A percentile compares a stretch with the other conserved stretches of the same genome.
Evolutionary conservation across 2,888 invertebrate species (phyloP).

Genomic region (Drosophila koepferae): DNA sequence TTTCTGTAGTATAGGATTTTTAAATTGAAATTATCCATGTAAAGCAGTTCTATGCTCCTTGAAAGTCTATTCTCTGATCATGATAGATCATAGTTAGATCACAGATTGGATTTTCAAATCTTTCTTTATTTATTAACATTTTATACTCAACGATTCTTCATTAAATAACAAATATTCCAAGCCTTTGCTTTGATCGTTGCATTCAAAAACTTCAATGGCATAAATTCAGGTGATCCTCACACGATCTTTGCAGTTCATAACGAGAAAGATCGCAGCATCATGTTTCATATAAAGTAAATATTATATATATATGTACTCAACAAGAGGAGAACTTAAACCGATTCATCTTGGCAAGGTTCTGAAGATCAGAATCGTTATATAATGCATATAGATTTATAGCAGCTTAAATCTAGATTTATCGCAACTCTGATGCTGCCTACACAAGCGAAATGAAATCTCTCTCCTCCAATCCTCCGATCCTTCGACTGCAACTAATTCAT

Average conservation of each 20-base stretch:
- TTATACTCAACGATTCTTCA: neutral
- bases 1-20: too few species aligned
- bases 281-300: neutral
- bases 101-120: too few species aligned
- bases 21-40: too few species aligned
- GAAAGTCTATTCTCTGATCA: too few species aligned
- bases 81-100: too few species aligned
- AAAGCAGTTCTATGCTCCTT: too few species aligned
- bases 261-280: neutral
- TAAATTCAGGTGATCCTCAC: neutral
- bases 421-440: neutral
- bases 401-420: neutral
- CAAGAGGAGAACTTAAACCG: neutral
- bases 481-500: slow-evolving; percentile 8
- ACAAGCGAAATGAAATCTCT: neutral
- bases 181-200: neutral
- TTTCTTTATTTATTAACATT: too few species aligned
- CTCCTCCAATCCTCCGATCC: neutral
- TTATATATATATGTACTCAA: neutral
- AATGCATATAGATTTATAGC: neutral
- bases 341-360: neutral
- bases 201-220: neutral
- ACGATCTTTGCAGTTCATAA: neutral
- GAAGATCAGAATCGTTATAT: neutral
- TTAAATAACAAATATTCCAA: neutral